Percentiles rank a stretch among this genome's conserved stretches.
These are phyloP conservation scores for Pachydiplax longipennis DNA, from an alignment of 2,888 invertebrate species.

Conservation along the genomic window DNA sequence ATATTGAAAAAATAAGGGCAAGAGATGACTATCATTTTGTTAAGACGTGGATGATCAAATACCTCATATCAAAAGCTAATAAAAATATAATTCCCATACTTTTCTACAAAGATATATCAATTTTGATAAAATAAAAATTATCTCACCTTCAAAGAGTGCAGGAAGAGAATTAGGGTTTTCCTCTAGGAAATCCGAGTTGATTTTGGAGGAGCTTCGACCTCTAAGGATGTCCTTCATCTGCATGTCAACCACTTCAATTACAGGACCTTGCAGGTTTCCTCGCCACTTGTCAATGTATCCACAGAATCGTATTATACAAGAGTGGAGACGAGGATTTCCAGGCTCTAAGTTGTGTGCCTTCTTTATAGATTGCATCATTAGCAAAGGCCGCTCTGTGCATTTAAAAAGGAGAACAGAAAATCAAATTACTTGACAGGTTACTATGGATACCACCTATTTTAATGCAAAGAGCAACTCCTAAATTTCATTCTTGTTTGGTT, in stretches of 20 bases:
- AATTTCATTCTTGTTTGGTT: too few relatives aligned
- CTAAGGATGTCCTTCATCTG: constrained; percentile 67
- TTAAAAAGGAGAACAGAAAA: not conserved
- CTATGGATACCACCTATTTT: too few relatives aligned
- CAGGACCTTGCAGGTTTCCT: constrained; percentile 59
- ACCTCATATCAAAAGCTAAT: too few relatives aligned
- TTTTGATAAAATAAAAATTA: not conserved
- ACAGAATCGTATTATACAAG: constrained; percentile 83
- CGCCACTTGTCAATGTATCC: constrained; percentile 61
- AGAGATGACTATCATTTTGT: too few relatives aligned
- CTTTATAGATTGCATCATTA: constrained; percentile 96
- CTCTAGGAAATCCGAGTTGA: constrained; percentile 75
- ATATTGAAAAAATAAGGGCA: too few relatives aligned
- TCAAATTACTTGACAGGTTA: too few relatives aligned
- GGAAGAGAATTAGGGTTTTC: constrained; percentile 71
- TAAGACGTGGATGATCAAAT: too few relatives aligned
- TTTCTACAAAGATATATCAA: not conserved
- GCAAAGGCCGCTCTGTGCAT: constrained; percentile 79
- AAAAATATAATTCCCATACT: too few relatives aligned
- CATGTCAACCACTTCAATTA: constrained; percentile 63
- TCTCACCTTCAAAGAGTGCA: constrained; percentile 76
- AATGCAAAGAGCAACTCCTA: too few relatives aligned
- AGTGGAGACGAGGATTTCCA: constrained; percentile 81
- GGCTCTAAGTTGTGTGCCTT: constrained; percentile 81
- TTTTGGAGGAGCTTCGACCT: constrained; percentile 63